Base-by-base conservation (phyloP, 2,113 vertebrate species). In the Tympanuchus pallidicinctus region DNA sequence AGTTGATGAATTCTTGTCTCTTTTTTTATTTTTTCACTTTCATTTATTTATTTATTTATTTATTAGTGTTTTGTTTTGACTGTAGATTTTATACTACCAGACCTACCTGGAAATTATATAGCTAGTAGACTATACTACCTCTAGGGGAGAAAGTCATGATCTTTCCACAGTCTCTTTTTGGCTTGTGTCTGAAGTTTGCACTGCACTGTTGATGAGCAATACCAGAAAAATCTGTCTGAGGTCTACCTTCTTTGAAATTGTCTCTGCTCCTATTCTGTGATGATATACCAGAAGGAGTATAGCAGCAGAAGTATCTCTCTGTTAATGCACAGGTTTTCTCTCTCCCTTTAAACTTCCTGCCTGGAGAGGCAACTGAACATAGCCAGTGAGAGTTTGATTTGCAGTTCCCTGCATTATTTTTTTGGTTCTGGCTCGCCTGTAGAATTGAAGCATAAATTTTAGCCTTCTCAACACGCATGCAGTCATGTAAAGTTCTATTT, bases 401-500 rank as follows among this genome's bases (percentile, higher is more conserved):
- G 25, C 48, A 34, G 24, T 70, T 89, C 34, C 32, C 63, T 2
- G 1, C 27, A 6, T 69, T 78, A 82, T 27, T 86, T 17, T 24
- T 60, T 77, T 73, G 42, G n/a, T 89, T 92, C 78, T 76, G 79
- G 38, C 25, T 42, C 36, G 47, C 75, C 50, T 80, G 4, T 79
- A 47, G 91, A 85, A 82, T 40, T 3, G 8, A 86, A 64, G 75
- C 71, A 74, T 71, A 79, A 38, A 38, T 89, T 94, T 82, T 54
- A 87, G 81, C 67, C 78, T 82, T 86, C 67, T 4, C 74, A 82
- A 91, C 54, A 70, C 72, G 56, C 36, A 65, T 43, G 54, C 75
- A 70, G 74, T 82, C 85, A 94, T 91, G 82, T 93, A 82, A 93
- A 94, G 71, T 71, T 76, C 92, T 95, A 91, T 94, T 95, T 96